phyloP scores from a whole-genome alignment of 2,888 invertebrate species.

The Allygus modestus region DNA sequence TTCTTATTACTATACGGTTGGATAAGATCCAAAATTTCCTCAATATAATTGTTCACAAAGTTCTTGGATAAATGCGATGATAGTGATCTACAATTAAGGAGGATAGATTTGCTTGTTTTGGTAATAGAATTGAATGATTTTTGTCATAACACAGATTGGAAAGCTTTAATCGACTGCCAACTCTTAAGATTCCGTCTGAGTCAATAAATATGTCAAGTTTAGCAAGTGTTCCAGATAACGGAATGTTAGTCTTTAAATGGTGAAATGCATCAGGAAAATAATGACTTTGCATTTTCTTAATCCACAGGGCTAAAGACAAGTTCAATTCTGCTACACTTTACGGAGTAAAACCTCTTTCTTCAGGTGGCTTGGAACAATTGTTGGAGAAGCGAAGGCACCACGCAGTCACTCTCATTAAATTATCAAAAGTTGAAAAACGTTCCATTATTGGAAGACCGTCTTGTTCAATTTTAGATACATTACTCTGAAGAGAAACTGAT shows the following conservation, averaged over 20 bases:
- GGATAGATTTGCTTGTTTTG: no score
- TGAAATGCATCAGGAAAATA: not conserved
- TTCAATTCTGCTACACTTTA: not conserved
- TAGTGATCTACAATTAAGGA: no score
- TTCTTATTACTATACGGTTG: no score
- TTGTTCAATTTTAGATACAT: no score
- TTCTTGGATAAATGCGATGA: no score
- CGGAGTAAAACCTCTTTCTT: not conserved
- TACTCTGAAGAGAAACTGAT: no score
- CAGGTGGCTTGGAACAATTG: not conserved
- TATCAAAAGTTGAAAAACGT: no score
- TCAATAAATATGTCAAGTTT: slow-evolving; percentile 4
- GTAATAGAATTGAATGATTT: not conserved
- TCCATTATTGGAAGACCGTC: no score
- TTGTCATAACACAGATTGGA: not conserved
- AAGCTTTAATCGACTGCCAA: not conserved
- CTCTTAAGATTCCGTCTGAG: not conserved
- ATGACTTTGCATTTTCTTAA: not conserved
- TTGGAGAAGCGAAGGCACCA: not conserved
- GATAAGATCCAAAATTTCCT: no score
- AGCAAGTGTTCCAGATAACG: no score
- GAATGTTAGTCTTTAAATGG: not conserved
- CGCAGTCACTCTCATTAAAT: not conserved
- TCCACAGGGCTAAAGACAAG: not conserved
- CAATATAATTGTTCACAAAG: no score